phyloP scores from a whole-genome alignment of 2,113 vertebrate species.

The Lichenostomus cassidix region DNA sequence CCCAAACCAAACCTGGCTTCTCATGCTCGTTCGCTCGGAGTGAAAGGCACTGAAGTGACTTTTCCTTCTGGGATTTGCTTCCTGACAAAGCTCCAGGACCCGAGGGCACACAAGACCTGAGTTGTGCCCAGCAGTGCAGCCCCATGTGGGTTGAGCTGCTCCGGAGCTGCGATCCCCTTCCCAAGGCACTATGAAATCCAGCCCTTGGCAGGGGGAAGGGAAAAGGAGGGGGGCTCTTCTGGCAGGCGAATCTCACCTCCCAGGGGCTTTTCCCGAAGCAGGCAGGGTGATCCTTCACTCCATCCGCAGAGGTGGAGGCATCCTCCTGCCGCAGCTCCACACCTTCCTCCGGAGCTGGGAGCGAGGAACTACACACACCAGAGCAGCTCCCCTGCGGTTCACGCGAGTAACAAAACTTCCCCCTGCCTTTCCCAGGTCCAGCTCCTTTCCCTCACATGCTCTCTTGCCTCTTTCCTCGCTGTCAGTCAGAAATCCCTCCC shows the following conservation, averaged over 20 bases:
- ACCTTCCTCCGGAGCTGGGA: neutral
- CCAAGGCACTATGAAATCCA: neutral
- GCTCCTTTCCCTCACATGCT: conserved; percentile 49
- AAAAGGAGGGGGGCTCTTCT: neutral
- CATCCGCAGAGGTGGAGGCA: neutral
- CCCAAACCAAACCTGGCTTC: neutral
- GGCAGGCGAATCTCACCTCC: neutral
- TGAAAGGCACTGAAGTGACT: neutral
- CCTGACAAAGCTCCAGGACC: neutral
- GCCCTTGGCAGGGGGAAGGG: neutral
- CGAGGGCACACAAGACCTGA: neutral
- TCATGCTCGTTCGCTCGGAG: neutral
- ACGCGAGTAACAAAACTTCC: neutral
- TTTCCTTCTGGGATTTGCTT: neutral
- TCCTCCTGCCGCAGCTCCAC: neutral
- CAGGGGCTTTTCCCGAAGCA: neutral
- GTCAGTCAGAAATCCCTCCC: conserved; percentile 63
- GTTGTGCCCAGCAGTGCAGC: neutral
- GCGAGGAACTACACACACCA: fast-evolving
- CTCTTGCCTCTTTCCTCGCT: conserved; percentile 1
- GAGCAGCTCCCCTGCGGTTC: neutral
- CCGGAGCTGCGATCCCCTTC: neutral
- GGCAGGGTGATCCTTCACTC: neutral
- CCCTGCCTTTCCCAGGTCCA: conserved; percentile 8
- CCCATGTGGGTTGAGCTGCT: neutral